Evolutionary conservation across 2,113 vertebrate species (phyloP).

Genomic region (Bagarius yarrelli): DNA sequence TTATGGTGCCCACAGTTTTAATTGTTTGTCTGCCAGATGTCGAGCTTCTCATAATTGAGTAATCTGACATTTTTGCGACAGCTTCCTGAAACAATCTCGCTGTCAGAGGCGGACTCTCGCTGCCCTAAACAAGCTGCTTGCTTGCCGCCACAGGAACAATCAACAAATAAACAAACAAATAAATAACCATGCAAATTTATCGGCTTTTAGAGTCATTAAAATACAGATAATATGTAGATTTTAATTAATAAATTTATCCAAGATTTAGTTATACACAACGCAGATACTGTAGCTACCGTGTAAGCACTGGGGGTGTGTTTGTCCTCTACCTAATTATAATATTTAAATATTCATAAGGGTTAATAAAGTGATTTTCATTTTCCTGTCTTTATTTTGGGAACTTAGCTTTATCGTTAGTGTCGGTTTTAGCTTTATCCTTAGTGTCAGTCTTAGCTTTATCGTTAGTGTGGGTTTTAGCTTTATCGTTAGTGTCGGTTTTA

Average conservation of each 20-base stretch:
- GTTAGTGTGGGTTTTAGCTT: too few species aligned
- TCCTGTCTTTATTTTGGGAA: too few species aligned
- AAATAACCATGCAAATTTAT: not conserved
- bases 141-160: slow-evolving; percentile 27
- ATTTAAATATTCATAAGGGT: not conserved
- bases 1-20: slow-evolving; percentile 73
- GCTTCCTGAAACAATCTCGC: slow-evolving; percentile 60
- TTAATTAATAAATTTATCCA: not conserved
- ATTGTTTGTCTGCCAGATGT: slow-evolving; percentile 77
- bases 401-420: too few species aligned
- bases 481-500: too few species aligned
- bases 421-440: too few species aligned
- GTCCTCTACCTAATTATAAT: not conserved
- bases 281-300: not conserved
- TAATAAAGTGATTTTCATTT: not conserved
- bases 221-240: not conserved
- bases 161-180: slow-evolving; percentile 31
- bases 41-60: slow-evolving; percentile 71
- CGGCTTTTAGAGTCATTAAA: not conserved
- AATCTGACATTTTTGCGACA: slow-evolving; percentile 71
- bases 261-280: not conserved
- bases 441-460: too few species aligned
- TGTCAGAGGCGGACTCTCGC: slow-evolving; percentile 55
- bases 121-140: slow-evolving; percentile 50
- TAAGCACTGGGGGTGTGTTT: not conserved